phyloP scores from a whole-genome alignment of 2,888 invertebrate genomes.

The Mechanitis mazaeus region DNA sequence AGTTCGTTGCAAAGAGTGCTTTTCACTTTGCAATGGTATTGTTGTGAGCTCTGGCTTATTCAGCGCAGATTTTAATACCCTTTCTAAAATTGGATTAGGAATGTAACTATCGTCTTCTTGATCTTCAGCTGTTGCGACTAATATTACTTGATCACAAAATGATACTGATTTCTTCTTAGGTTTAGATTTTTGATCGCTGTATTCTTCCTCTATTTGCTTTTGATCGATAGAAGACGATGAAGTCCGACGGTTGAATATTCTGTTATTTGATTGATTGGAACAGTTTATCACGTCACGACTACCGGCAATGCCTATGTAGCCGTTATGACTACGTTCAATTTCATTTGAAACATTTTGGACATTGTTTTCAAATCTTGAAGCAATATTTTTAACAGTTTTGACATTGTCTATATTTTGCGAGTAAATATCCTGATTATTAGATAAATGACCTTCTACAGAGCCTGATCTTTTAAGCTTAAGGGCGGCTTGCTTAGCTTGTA shows the following conservation, averaged over 20 bases:
- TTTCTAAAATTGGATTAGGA: constrained; percentile 92
- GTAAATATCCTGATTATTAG: constrained; percentile 44
- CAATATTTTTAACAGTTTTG: constrained; percentile 84
- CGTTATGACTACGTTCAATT: constrained; percentile 58
- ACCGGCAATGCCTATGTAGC: constrained; percentile 61
- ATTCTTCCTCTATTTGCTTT: constrained; percentile 64
- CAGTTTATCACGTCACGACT: constrained; percentile 70
- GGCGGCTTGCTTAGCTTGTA: constrained; percentile 86
- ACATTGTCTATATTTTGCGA: constrained; percentile 34
- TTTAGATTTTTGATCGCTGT: constrained; percentile 68
- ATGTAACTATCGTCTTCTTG: constrained; percentile 93
- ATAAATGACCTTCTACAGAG: constrained; percentile 58
- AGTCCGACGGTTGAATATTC: constrained; percentile 55
- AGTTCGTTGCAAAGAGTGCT: constrained; percentile 65
- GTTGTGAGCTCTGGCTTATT: constrained; percentile 81
- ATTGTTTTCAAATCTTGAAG: constrained; percentile 84
- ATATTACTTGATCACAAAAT: constrained; percentile 94
- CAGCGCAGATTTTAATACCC: constrained; percentile 89
- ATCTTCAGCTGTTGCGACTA: constrained; percentile 94
- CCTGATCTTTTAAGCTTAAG: constrained; percentile 61
- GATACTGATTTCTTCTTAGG: constrained; percentile 95
- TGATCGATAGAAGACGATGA: constrained; percentile 66
- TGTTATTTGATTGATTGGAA: constrained; percentile 56
- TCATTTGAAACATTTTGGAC: constrained; percentile 47
- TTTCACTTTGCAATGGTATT: constrained; percentile 69